Percentiles rank a stretch among this genome's conserved stretches.
These are phyloP conservation scores for Cynocephalus volans DNA, from an alignment of 2,113 vertebrate species.

Conservation along the genomic window DNA sequence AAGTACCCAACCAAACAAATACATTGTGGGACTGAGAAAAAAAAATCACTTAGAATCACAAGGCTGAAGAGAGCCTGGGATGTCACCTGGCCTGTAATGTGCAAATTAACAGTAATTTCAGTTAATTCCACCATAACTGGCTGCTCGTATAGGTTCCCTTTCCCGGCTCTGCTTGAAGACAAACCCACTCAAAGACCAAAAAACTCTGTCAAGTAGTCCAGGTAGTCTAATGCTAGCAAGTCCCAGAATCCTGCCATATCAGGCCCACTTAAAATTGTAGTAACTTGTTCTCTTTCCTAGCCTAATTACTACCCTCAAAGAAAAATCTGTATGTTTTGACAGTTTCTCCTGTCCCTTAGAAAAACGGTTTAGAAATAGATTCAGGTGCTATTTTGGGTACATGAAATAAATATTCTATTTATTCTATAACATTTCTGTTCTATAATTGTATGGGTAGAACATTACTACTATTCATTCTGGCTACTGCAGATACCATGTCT, in stretches of 20 bases:
- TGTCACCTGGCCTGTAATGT: background rate
- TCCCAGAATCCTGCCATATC: background rate
- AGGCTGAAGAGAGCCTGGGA: background rate
- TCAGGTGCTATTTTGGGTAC: background rate
- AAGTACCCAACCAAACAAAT: constrained; percentile 9
- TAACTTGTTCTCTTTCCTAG: background rate
- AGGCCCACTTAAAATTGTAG: background rate
- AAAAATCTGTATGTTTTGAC: constrained; percentile 68
- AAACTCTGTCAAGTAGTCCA: background rate
- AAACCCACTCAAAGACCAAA: constrained; percentile 17
- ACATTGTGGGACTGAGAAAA: background rate
- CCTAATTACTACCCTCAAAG: constrained; percentile 50
- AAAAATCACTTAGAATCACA: background rate
- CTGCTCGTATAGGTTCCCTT: background rate
- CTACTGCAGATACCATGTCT: background rate
- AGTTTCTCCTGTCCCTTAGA: constrained; percentile 31
- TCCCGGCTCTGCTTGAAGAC: background rate
- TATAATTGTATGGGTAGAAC: background rate
- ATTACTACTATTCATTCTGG: background rate
- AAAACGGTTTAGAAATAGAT: constrained; percentile 27
- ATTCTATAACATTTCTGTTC: constrained; percentile 52
- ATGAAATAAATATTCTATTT: constrained; percentile 49
- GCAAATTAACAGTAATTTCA: background rate
- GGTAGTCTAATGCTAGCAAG: background rate
- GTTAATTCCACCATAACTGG: background rate